Evolutionary conservation across 2,797 vertebrate genomes (phyloP).

Genomic region (Alectoris magna): DNA sequence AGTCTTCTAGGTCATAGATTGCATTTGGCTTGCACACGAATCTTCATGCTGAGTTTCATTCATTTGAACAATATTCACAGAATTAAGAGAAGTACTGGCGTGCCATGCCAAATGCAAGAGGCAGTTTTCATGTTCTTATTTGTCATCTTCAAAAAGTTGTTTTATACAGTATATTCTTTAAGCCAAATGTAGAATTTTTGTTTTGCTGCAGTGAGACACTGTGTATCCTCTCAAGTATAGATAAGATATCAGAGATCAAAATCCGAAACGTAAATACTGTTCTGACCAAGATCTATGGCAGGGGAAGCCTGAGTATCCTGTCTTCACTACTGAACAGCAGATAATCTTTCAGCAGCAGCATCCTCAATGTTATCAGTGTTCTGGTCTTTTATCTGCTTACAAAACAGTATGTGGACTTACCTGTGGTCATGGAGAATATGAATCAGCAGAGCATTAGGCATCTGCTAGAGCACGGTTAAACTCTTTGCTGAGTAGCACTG

Average conservation of each 20-base stretch:
- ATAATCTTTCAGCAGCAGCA: too few relatives aligned
- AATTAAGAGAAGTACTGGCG: background rate
- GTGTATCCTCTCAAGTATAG: too few relatives aligned
- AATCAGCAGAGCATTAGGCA: constrained; percentile 2
- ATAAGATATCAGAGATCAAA: too few relatives aligned
- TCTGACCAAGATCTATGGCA: too few relatives aligned
- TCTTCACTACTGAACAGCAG: too few relatives aligned
- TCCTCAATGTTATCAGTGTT: background rate
- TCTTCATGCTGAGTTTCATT: background rate
- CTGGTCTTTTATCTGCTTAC: background rate
- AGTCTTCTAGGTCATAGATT: background rate
- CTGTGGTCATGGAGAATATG: background rate
- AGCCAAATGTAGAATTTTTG: too few relatives aligned
- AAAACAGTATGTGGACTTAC: background rate
- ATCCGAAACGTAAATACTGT: too few relatives aligned
- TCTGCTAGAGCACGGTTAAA: background rate
- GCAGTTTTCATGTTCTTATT: background rate
- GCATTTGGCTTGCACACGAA: background rate
- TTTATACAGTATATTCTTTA: too few relatives aligned
- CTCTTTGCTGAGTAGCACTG: constrained; percentile 2
- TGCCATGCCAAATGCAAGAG: background rate
- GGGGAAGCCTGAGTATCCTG: too few relatives aligned
- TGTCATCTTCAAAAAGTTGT: background rate
- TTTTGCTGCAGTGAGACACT: too few relatives aligned
- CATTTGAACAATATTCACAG: background rate